These are phyloP conservation scores for Ellobium chinense DNA, from an alignment of 2,888 invertebrate species.

Conservation along the genomic window DNA sequence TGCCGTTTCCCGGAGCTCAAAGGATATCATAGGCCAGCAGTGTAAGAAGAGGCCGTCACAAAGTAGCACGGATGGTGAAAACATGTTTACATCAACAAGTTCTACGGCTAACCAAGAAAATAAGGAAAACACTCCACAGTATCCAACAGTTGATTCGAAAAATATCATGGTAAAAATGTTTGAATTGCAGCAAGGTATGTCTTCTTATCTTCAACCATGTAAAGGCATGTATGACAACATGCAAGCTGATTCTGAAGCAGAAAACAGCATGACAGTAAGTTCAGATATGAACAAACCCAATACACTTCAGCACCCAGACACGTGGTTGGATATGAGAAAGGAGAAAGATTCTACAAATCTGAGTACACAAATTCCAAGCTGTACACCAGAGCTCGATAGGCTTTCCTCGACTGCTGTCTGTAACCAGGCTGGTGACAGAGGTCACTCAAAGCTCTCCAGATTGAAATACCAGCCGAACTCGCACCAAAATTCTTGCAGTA, in stretches of 20 bases:
- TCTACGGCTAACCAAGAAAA: background rate
- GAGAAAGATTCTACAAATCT: background rate
- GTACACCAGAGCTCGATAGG: background rate
- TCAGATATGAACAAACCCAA: background rate
- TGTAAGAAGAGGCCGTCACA: background rate
- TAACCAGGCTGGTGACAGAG: background rate
- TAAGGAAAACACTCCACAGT: background rate
- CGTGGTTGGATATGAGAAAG: background rate
- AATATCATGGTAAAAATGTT: conserved; percentile 20
- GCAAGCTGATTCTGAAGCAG: background rate
- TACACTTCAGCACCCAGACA: background rate
- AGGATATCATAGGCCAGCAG: background rate
- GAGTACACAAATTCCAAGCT: background rate
- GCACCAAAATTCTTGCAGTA: conserved; percentile 18
- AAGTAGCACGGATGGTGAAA: background rate
- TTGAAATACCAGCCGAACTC: conserved; percentile 28
- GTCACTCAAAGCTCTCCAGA: conserved; percentile 7
- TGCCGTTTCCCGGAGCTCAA: background rate
- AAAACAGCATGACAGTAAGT: background rate
- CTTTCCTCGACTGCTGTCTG: background rate
- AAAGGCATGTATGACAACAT: conserved; percentile 2
- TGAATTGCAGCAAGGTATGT: conserved; percentile 10
- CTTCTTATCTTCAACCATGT: conserved; percentile 1
- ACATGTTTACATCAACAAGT: background rate
- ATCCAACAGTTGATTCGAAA: conserved; percentile 18